phyloP scores from a whole-genome alignment of 2,113 vertebrate species.

The Myrmecobius fasciatus region DNA sequence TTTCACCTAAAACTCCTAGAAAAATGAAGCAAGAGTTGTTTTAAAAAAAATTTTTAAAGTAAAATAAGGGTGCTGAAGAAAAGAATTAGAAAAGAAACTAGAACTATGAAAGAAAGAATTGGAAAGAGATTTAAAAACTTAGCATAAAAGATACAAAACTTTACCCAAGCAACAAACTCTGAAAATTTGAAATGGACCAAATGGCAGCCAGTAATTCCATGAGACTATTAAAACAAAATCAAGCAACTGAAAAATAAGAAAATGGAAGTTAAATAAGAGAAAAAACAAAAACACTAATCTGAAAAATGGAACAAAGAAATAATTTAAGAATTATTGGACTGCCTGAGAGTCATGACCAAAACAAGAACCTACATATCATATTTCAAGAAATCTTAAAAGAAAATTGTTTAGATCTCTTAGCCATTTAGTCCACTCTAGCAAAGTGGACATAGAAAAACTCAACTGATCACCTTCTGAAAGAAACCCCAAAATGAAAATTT shows the following conservation, averaged over 20 bases:
- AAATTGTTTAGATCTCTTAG: background rate
- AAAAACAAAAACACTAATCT: background rate
- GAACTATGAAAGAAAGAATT: background rate
- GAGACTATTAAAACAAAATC: background rate
- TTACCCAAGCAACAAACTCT: no score
- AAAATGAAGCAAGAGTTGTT: background rate
- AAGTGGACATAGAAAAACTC: background rate
- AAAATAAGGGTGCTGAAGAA: background rate
- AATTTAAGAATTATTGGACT: no score
- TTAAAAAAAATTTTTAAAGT: background rate
- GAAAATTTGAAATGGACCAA: no score
- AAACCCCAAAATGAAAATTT: background rate
- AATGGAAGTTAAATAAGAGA: background rate
- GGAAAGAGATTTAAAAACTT: background rate
- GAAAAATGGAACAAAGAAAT: no score
- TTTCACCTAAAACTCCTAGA: background rate
- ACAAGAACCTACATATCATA: background rate
- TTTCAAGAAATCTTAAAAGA: background rate
- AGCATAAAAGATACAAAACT: background rate
- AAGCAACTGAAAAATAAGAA: background rate
- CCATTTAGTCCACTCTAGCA: no score
- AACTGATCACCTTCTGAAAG: background rate
- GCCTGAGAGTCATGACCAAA: background rate
- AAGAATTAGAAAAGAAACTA: background rate
- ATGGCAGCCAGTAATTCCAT: no score